Evolutionary conservation across 2,888 invertebrate genomes (phyloP), one percentile per base, ranked within the genome.

Genomic region (Baronia brevicornis): DNA sequence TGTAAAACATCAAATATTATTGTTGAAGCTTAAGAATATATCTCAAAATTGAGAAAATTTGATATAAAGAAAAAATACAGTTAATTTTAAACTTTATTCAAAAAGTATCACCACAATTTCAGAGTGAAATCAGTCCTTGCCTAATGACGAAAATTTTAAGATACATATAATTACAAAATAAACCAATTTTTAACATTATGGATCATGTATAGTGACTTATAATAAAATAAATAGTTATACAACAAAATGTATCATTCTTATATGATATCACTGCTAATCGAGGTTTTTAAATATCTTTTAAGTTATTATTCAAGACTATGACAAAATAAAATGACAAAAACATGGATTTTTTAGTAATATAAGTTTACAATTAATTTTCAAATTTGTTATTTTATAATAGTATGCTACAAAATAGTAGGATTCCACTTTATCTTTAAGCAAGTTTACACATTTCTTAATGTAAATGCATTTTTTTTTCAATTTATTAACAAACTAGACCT

Each of bases 41-140:
- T 20, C 3, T 6, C 6, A 20, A 17, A 21, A 2, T 13, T 5
- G 7, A 7, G 1, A n/a, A 9, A 21, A 20, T n/a, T 7, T 1
- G 7, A 7, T 5, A 4, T 22, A 21, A 19, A 26, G 27, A 38
- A 18, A 46, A 41, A 37, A 37, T 31, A 36, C 25, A 5, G 3
- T 21, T 33, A 44, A 63, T 67, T 64, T 62, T 39, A 46, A 51
- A 52, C 51, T 75, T 77, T 74, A 74, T 69, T 74, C 48, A 66
- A 65, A 77, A 74, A 68, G 66, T 72, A 71, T 78, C 71, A 73
- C 68, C 71, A 71, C 64, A 73, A 69, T 66, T 74, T 71, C 56
- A 58, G 46, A 68, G 58, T 63, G 68, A 66, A 66, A 67, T 70
- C 72, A 68, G 69, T 71, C 63, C 57, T 59, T 48, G 54, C 53